phyloP scores from a whole-genome alignment of 2,113 vertebrate genomes.

The Ceratotherium simum region DNA sequence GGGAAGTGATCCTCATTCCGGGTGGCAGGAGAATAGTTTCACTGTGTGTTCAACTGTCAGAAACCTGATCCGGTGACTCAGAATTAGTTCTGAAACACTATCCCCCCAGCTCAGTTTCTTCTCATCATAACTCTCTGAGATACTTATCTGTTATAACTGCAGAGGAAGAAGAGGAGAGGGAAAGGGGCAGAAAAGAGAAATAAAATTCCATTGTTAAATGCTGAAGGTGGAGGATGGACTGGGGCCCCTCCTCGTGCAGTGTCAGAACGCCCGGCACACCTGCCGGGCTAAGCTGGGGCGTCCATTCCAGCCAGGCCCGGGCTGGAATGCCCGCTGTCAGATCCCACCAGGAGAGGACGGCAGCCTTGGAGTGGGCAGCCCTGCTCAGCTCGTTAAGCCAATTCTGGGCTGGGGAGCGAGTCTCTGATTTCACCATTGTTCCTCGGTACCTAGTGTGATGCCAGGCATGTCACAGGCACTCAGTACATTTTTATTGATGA shows the following conservation, averaged over 20 bases:
- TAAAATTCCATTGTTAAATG: background rate
- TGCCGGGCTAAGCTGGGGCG: too few relatives aligned
- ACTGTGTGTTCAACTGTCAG: background rate
- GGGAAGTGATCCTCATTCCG: background rate
- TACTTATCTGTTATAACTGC: background rate
- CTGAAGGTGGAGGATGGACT: background rate
- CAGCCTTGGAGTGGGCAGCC: background rate
- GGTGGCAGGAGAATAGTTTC: background rate
- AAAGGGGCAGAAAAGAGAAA: background rate
- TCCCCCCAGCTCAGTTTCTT: background rate
- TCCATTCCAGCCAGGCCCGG: rapidly evolving
- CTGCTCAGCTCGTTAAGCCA: background rate
- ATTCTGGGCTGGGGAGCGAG: background rate
- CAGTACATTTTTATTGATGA: background rate
- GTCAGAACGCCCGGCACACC: background rate
- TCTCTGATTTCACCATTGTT: slow-evolving; percentile 13
- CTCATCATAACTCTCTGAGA: background rate
- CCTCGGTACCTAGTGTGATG: background rate
- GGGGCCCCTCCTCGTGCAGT: background rate
- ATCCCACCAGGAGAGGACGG: background rate
- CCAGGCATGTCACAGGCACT: background rate
- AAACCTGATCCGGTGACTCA: slow-evolving; percentile 45
- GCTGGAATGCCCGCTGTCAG: rapidly evolving
- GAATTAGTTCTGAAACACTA: slow-evolving; percentile 62
- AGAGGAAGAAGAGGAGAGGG: background rate